Conservation (phyloP, 1,140 invertebrate species). For the Trichoplusia ni region DNA sequence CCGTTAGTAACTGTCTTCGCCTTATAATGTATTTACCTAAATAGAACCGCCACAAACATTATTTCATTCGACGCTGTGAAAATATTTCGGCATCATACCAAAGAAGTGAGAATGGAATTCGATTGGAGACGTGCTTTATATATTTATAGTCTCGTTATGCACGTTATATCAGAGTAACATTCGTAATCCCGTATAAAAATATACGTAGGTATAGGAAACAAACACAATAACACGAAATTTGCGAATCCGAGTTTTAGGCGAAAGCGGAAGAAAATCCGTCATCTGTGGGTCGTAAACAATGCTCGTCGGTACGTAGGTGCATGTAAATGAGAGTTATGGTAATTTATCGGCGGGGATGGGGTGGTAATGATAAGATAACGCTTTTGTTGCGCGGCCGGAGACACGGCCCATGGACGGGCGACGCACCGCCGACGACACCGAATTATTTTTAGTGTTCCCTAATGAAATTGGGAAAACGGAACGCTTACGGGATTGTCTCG, state of each 20-base stretch:
- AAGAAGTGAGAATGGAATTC: background rate
- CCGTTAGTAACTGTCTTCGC: slow-evolving; percentile 7
- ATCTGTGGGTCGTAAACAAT: slow-evolving; percentile 75
- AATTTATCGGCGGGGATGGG: slow-evolving; percentile 71
- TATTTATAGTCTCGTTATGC: slow-evolving; percentile 9
- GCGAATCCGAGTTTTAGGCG: slow-evolving; percentile 26
- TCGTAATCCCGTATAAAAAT: background rate
- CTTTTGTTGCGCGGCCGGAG: slow-evolving; percentile 66
- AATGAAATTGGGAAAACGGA: slow-evolving; percentile 23
- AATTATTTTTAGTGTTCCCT: slow-evolving; percentile 35
- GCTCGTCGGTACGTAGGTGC: slow-evolving; percentile 61
- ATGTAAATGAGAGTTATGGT: slow-evolving; percentile 77
- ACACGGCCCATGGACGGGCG: slow-evolving; percentile 57
- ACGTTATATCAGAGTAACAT: slow-evolving; percentile 1
- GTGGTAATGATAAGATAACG: slow-evolving; percentile 76
- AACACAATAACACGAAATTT: slow-evolving; percentile 25
- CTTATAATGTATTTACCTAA: slow-evolving; percentile 21
- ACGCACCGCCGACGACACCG: slow-evolving; percentile 32
- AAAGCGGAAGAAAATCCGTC: slow-evolving; percentile 77
- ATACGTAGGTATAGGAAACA: background rate
- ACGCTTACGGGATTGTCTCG: slow-evolving; percentile 16
- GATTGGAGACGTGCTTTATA: slow-evolving; percentile 1
- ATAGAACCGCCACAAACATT: slow-evolving; percentile 10
- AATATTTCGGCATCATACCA: too few species aligned
- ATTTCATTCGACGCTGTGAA: too few species aligned